Percentiles rank a stretch among this genome's conserved stretches.
Conservation (phyloP, 2,113 vertebrate genomes). For the Dicentrarchus labrax region DNA sequence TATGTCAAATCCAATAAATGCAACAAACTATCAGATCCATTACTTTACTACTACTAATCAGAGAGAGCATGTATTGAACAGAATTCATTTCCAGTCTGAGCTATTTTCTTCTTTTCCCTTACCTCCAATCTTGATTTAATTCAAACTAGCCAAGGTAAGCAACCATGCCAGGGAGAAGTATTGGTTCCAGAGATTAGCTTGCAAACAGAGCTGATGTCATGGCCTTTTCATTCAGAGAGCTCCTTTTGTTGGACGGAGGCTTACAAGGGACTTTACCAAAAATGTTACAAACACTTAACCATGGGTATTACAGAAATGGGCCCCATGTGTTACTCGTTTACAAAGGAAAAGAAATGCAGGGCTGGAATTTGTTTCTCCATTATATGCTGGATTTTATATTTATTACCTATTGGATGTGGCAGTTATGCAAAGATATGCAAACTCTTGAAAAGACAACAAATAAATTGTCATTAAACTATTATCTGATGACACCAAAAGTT, state of each 20-base stretch:
- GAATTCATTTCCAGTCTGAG: slow-evolving; percentile 32
- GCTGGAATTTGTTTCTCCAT: slow-evolving; percentile 22
- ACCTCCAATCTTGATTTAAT: slow-evolving; percentile 57
- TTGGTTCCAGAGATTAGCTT: slow-evolving; percentile 70
- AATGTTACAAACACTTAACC: slow-evolving; percentile 58
- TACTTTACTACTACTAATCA: slow-evolving; percentile 26
- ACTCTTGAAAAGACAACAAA: background rate
- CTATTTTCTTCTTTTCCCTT: slow-evolving; percentile 4
- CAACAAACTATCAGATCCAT: slow-evolving; percentile 40
- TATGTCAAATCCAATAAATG: slow-evolving; percentile 42
- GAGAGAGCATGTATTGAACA: background rate
- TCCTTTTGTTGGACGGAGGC: slow-evolving; percentile 52
- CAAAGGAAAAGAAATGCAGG: slow-evolving; percentile 19
- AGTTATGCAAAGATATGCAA: slow-evolving; percentile 18
- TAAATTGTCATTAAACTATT: background rate
- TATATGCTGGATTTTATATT: slow-evolving; percentile 17
- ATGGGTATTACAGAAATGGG: slow-evolving; percentile 44
- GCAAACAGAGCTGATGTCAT: slow-evolving; percentile 62
- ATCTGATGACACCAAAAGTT: background rate
- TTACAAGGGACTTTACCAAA: slow-evolving; percentile 50
- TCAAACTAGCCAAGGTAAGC: slow-evolving; percentile 39
- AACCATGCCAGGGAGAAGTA: slow-evolving; percentile 38
- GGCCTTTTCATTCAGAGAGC: slow-evolving; percentile 53
- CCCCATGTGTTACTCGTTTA: slow-evolving; percentile 55
- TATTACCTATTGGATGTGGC: slow-evolving; percentile 28